A percentile compares a stretch with the other conserved stretches of the same genome.
These are phyloP conservation scores for Selene dorsalis DNA, from an alignment of 2,797 vertebrate species.

Conservation along the genomic window DNA sequence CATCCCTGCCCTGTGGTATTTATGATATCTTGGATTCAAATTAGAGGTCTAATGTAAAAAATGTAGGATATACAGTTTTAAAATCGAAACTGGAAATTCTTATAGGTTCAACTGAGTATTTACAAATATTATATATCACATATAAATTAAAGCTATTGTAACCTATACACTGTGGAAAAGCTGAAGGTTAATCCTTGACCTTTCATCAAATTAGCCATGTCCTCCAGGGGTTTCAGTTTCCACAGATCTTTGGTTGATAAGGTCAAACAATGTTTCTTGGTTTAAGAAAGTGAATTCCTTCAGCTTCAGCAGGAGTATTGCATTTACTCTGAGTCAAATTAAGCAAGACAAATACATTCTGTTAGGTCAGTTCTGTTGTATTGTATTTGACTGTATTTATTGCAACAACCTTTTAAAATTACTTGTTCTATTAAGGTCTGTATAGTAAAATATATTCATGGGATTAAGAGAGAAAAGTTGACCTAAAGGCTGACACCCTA, in stretches of 20 bases:
- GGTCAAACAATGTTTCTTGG: constrained; percentile 57
- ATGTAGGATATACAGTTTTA: neutral
- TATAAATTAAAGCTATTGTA: constrained; percentile 15
- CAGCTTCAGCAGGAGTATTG: constrained; percentile 8
- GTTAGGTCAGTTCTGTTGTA: neutral
- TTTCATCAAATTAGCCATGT: constrained; percentile 55
- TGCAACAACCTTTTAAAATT: neutral
- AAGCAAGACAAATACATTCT: neutral
- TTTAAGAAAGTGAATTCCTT: constrained; percentile 34
- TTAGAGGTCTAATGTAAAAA: neutral
- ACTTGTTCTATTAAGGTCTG: neutral
- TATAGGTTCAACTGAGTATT: neutral
- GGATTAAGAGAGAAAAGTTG: constrained; percentile 13
- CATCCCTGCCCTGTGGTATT: neutral
- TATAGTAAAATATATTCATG: neutral
- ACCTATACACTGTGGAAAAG: constrained; percentile 20
- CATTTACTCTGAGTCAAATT: neutral
- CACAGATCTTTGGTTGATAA: constrained; percentile 70
- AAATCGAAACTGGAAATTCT: neutral
- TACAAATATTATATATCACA: neutral
- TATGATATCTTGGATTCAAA: neutral
- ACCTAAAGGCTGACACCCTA: constrained; percentile 26
- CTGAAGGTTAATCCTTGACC: constrained; percentile 69
- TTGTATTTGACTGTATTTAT: neutral
- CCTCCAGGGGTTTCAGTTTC: constrained; percentile 68